These are phyloP conservation scores for Pomacea canaliculata DNA, from an alignment of 2,888 invertebrate species.

Conservation along the genomic window DNA sequence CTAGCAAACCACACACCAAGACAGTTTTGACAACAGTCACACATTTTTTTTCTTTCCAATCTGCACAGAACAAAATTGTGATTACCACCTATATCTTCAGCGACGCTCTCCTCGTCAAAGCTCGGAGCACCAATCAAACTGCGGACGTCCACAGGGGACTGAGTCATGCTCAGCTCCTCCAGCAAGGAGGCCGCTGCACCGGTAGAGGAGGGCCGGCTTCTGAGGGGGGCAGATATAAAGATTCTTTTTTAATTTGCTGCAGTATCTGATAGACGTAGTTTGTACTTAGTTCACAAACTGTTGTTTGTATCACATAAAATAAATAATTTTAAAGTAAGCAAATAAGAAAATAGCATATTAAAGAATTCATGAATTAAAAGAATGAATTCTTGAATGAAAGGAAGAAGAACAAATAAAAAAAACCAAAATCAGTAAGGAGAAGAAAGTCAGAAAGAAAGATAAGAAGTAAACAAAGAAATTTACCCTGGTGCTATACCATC, in stretches of 20 bases:
- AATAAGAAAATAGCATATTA: neutral
- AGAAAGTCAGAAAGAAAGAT: neutral
- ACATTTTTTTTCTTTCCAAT: too few relatives aligned
- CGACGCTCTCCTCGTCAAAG: constrained; percentile 51
- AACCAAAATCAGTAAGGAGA: neutral
- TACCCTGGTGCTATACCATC: neutral
- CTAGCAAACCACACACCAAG: too few relatives aligned
- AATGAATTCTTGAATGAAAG: neutral
- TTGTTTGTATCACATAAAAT: too few relatives aligned
- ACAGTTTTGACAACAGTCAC: too few relatives aligned
- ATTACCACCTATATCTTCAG: constrained; percentile 45
- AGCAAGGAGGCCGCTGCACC: constrained; percentile 32
- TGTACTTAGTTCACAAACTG: too few relatives aligned
- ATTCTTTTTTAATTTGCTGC: too few relatives aligned
- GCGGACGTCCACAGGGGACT: constrained; percentile 28
- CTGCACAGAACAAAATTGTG: neutral
- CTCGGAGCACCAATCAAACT: constrained; percentile 43
- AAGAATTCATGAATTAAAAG: neutral
- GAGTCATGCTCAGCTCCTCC: constrained; percentile 32
- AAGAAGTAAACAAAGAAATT: neutral
- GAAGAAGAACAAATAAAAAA: neutral
- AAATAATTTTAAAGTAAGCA: too few relatives aligned
- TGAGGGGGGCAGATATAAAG: neutral
- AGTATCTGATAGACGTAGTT: too few relatives aligned
- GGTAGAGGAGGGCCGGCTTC: constrained; percentile 6